Evolutionary conservation across 1,140 invertebrate species (phyloP), one percentile per base, ranked within the genome.

Genomic region (Oreohelix idahoensis): DNA sequence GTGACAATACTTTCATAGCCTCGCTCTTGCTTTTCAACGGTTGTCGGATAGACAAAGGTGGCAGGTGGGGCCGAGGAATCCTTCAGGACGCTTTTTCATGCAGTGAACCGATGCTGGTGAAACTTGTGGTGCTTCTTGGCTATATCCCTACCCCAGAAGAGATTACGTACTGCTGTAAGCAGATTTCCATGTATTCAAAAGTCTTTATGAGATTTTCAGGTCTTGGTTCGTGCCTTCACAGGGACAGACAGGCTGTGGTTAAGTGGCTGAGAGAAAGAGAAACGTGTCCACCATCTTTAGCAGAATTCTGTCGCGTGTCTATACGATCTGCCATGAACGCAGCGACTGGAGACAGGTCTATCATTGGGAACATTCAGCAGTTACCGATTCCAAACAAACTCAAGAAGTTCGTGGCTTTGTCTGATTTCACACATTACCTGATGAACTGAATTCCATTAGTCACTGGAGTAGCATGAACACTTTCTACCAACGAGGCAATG

Each of bases 81-180:
- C 86, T 91, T 17, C 89, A 90, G 10, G 89, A 90, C n/a, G 86
- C 89, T 15, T 91, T 91, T 69, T 81, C 88, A 38, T 84, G 88
- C 79, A 90, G 90, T 84, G 90, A 91, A 58, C 83, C 87, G 0
- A 84, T 84, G 81, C 85, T 90, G 32, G 87, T 89, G 0, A 89
- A 89, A 81, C 79, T 91, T 13, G 78, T 90, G 38, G 86, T 91
- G 5, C 58, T 85, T 45, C 87, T 87, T 66, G 90, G 90, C 4
- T 91, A 90, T 79, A 75, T 86, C 53, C 84, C 88, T 2, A 88
- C 84, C 10, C 85, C 84, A 73, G 89, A 90, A 17, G 90, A 91
- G 70, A 85, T 90, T 15, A 87, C 87, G 45, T 87, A 86, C 76
- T 90, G 89, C 77, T 82, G 87, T n/a, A 82, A 84, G 81, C 85